These are phyloP conservation scores for Sarcophaga peregrina DNA, from an alignment of 1,140 invertebrate species.

Conservation along the genomic window DNA sequence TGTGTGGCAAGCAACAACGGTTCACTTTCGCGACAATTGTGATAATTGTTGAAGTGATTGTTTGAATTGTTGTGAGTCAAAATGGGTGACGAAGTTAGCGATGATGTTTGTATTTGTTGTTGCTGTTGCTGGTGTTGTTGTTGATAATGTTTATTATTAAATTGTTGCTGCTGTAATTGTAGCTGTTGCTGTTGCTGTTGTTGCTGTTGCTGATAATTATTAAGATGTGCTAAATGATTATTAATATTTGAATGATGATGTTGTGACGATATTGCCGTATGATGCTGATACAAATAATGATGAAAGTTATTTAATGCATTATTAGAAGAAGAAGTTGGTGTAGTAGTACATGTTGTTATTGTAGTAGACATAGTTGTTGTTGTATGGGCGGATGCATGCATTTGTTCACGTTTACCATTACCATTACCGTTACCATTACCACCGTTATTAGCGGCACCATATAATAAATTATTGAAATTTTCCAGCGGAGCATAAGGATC, in stretches of 20 bases:
- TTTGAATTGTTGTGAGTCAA: conserved; percentile 46
- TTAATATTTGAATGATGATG: conserved; percentile 28
- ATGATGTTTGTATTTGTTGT: conserved; percentile 41
- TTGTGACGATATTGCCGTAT: not conserved
- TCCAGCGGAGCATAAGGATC: conserved; percentile 49
- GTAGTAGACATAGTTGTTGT: conserved; percentile 21
- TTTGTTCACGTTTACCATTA: conserved; percentile 45
- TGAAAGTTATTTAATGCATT: conserved; percentile 33
- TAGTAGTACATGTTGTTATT: not conserved
- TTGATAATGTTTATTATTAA: conserved; percentile 8
- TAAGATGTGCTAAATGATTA: not conserved
- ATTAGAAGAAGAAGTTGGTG: conserved; percentile 4
- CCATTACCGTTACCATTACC: conserved; percentile 42
- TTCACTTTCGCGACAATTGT: conserved; percentile 74
- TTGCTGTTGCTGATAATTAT: conserved; percentile 3
- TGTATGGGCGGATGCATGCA: conserved; percentile 19
- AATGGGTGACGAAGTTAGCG: conserved; percentile 7
- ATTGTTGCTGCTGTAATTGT: conserved; percentile 20
- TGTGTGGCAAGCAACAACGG: conserved; percentile 72
- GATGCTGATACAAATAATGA: conserved; percentile 42
- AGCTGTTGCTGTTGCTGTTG: conserved; percentile 27
- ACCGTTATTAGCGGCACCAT: conserved; percentile 32
- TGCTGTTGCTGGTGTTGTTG: conserved; percentile 40
- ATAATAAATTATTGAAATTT: conserved; percentile 47
- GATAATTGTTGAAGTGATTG: conserved; percentile 58